Conservation (phyloP, 2,113 vertebrate genomes). For the Gasterosteus nipponicus region DNA sequence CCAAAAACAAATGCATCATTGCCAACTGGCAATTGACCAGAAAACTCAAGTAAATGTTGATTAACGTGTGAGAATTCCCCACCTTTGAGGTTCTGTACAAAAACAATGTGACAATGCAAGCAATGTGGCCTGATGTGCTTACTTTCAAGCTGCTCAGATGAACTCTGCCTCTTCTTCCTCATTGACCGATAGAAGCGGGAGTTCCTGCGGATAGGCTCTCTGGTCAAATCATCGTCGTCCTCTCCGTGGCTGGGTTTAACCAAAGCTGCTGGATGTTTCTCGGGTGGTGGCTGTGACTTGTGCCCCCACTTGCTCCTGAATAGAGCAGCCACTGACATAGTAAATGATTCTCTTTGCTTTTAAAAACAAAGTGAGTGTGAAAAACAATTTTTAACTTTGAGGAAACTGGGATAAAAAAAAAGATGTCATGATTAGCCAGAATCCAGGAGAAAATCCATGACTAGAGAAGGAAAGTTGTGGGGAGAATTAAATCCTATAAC, state of each 20-base stretch:
- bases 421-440: conserved; percentile 51
- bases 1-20: conserved; percentile 2
- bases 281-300: conserved; percentile 64
- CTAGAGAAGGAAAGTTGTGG: not conserved
- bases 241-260: conserved; percentile 35
- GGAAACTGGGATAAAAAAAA: conserved; percentile 6
- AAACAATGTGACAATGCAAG: not conserved
- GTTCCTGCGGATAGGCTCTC: conserved; percentile 75
- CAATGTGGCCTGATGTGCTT: conserved; percentile 33
- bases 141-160: conserved; percentile 63
- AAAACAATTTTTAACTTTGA: conserved; percentile 9
- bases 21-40: not conserved
- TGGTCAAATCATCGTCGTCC: conserved; percentile 69
- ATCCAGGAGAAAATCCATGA: conserved; percentile 71
- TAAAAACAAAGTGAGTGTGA: not conserved
- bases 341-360: conserved; percentile 9
- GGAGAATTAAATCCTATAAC: conserved; percentile 11
- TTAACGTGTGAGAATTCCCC: not conserved
- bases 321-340: conserved; percentile 74
- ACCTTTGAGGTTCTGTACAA: not conserved
- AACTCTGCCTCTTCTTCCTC: conserved; percentile 74
- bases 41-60: not conserved
- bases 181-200: conserved; percentile 80
- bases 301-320: conserved; percentile 75
- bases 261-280: conserved; percentile 21